Evolutionary conservation across 1,140 invertebrate genomes (phyloP).

Genomic region (Mya arenaria): DNA sequence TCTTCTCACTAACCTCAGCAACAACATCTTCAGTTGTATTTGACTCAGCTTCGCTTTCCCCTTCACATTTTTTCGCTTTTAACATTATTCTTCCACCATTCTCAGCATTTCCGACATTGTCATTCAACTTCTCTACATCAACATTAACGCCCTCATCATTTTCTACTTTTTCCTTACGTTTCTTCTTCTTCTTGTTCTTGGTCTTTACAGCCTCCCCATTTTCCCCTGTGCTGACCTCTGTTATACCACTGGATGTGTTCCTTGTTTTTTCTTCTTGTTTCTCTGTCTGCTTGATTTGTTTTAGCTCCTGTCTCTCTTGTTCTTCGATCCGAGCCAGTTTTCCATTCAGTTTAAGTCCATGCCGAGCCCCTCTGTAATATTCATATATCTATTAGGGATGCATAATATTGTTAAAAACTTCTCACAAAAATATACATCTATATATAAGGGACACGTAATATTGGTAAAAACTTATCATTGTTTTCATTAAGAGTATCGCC

Average conservation of each 20-base stretch:
- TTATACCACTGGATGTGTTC: neutral
- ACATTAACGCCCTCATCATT: neutral
- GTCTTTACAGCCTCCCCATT: neutral
- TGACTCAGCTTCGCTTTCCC: neutral
- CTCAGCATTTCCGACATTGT: neutral
- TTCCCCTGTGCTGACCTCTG: neutral
- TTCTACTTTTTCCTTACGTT: neutral
- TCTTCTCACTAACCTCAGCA: neutral
- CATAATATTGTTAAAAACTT: no score
- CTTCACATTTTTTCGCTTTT: constrained; percentile 4
- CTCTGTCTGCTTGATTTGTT: neutral
- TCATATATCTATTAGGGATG: no score
- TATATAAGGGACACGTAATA: no score
- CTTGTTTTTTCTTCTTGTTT: neutral
- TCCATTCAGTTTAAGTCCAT: constrained; percentile 78
- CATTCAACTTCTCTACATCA: neutral
- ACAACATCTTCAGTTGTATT: neutral
- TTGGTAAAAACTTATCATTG: no score
- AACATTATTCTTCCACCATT: neutral
- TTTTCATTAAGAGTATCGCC: no score
- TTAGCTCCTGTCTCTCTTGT: constrained; percentile 68
- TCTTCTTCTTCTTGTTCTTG: constrained; percentile 42
- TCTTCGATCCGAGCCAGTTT: constrained; percentile 77
- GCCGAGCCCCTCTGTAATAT: constrained; percentile 79
- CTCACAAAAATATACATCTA: no score